Conservation (phyloP, 2,888 invertebrate species). For the Mallateleia sp. region DNA sequence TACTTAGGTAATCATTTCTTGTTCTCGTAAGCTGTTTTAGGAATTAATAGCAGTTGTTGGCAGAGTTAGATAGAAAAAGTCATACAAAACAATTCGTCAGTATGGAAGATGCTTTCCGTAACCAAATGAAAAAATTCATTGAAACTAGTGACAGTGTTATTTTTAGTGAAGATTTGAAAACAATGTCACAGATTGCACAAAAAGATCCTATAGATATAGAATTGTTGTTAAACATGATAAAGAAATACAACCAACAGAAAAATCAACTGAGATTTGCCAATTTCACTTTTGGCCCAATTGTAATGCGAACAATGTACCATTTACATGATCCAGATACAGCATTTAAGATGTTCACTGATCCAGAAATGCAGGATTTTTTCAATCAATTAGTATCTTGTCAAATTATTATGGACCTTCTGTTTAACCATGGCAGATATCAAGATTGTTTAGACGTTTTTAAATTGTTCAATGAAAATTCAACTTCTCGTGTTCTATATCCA, state of each 20-base stretch:
- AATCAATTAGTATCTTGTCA: conserved; percentile 93
- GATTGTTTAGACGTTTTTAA: conserved; percentile 92
- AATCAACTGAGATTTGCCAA: conserved; percentile 94
- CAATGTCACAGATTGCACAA: conserved; percentile 93
- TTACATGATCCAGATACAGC: conserved; percentile 93
- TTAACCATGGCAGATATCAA: conserved; percentile 92
- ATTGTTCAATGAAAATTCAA: conserved; percentile 91
- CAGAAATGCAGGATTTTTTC: conserved; percentile 92
- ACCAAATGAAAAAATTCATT: conserved; percentile 93
- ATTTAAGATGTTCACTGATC: conserved; percentile 92
- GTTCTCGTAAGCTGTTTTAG: too few relatives aligned
- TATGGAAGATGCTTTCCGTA: conserved; percentile 92
- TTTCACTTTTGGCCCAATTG: conserved; percentile 95
- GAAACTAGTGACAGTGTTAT: conserved; percentile 91
- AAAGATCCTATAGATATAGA: conserved; percentile 91
- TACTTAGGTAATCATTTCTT: too few relatives aligned
- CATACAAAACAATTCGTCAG: too few relatives aligned
- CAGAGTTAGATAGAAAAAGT: too few relatives aligned
- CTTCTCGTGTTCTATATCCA: conserved; percentile 92
- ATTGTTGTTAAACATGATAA: conserved; percentile 92
- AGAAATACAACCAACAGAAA: conserved; percentile 93
- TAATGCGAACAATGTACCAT: conserved; percentile 94
- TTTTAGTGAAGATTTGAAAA: conserved; percentile 96
- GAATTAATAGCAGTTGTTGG: too few relatives aligned
- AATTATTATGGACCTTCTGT: conserved; percentile 93